A percentile compares a stretch with the other conserved stretches of the same genome.
Evolutionary conservation across 2,113 vertebrate genomes (phyloP).

Genomic region (Aegithalos caudatus): DNA sequence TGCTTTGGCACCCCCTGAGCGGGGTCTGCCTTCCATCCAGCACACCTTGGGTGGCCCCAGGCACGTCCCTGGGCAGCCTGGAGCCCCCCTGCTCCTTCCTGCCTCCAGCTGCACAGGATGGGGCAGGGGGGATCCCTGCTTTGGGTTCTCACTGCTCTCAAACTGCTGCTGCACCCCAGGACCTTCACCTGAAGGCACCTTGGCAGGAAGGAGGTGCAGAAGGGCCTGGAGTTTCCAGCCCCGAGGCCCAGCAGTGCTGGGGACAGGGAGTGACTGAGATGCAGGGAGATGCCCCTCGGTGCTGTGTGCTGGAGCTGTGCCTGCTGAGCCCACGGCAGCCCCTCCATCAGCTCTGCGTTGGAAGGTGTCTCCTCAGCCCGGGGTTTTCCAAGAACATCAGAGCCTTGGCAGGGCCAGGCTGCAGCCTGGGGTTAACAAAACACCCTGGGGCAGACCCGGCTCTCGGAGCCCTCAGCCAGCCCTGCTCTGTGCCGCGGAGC

Average conservation of each 20-base stretch:
- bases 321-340: not conserved
- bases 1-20: not conserved
- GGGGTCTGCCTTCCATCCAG: not conserved
- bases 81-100: not conserved
- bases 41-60: not conserved
- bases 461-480: not conserved
- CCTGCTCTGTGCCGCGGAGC: rapidly evolving
- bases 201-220: not conserved
- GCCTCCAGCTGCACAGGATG: not conserved
- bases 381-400: slow-evolving; percentile 45
- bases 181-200: not conserved
- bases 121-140: not conserved
- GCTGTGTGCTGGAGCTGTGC: not conserved
- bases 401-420: slow-evolving; percentile 26
- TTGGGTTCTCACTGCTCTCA: not conserved
- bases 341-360: not conserved
- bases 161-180: not conserved
- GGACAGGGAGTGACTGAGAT: not conserved
- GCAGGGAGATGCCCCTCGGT: not conserved
- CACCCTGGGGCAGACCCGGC: not conserved
- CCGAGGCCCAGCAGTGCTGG: not conserved
- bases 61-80: not conserved
- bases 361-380: not conserved
- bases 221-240: not conserved
- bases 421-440: slow-evolving; percentile 54